These are phyloP conservation scores for Tineola bisselliella DNA, from an alignment of 2,888 invertebrate genomes.

Conservation along the genomic window DNA sequence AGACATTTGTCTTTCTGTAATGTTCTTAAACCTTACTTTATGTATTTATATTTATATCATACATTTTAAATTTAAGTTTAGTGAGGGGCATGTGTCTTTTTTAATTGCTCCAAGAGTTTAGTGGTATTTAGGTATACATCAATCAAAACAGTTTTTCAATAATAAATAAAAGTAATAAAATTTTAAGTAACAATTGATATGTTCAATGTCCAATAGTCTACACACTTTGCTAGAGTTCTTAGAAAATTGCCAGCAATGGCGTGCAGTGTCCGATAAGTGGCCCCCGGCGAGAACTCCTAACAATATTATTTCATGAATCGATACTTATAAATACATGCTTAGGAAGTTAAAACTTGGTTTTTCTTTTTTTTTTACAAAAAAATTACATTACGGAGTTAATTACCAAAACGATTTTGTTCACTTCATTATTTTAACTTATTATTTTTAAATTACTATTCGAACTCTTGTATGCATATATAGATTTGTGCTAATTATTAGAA, in stretches of 20 bases:
- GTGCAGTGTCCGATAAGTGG: constrained; percentile 37
- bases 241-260: constrained; percentile 37
- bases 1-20: constrained; percentile 49
- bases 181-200: not conserved
- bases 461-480: too few species aligned
- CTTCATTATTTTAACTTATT: too few species aligned
- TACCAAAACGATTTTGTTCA: too few species aligned
- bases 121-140: too few species aligned
- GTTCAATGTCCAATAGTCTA: constrained; percentile 27
- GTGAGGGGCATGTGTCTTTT: not conserved
- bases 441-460: too few species aligned
- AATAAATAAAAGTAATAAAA: not conserved
- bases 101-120: not conserved
- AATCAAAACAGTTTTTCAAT: not conserved
- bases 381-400: too few species aligned
- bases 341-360: not conserved
- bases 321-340: not conserved
- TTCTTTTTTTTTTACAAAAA: too few species aligned
- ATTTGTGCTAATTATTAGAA: too few species aligned
- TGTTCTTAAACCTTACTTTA: not conserved
- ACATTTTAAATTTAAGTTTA: too few species aligned
- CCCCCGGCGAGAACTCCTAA: constrained; percentile 18
- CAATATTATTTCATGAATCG: not conserved
- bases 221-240: constrained; percentile 32
- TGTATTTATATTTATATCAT: too few species aligned